Base-by-base conservation (phyloP, 2,888 invertebrate species). In the Apodemia zela region DNA sequence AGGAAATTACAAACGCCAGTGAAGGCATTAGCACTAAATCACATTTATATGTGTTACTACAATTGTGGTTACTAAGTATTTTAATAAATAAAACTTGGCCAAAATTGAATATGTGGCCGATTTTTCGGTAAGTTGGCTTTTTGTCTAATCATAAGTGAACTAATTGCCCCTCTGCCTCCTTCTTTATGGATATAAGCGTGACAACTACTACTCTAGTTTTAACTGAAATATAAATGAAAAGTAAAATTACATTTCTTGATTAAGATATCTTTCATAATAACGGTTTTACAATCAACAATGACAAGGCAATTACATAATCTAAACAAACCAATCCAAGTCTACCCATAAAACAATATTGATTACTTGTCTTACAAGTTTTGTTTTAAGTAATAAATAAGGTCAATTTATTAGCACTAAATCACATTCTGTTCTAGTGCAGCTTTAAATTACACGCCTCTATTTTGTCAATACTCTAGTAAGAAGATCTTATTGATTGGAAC, bases 321-420 rank as follows among this genome's bases (percentile, higher is more conserved):
- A 51, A 51, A 13, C 13, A 18, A 18, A 62, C 17, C 45, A 58
- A 62, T 62, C 47, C 33, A 58, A 59, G 33, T 59, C 29, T 47
- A 58, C 33, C 67, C 64, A 68, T 69, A 70, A 70, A 67, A 65
- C 63, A 69, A 66, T 65, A 63, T 67, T 68, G 67, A 68, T 72
- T 71, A 69, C 67, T 71, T 58, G 42, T 42, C 45, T 70, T 69
- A 67, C 72, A 67, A 65, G 69, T 73, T 71, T 72, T 68, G 70
- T 69, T 71, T 71, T 73, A 71, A 71, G 71, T 71, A 73, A 74
- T 74, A 74, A 77, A 76, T 74, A 73, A 71, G 74, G 74, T 72
- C 74, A 68, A 72, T 73, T 75, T 71, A 75, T 74, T 75, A 76
- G 73, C 73, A 69, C 75, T 82, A 81, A 83, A 84, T 82, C 78